Percentiles rank a stretch among this genome's conserved stretches.
These are phyloP conservation scores for Rhopalosiphum nymphaeae DNA, from an alignment of 2,888 invertebrate species.

Conservation along the genomic window DNA sequence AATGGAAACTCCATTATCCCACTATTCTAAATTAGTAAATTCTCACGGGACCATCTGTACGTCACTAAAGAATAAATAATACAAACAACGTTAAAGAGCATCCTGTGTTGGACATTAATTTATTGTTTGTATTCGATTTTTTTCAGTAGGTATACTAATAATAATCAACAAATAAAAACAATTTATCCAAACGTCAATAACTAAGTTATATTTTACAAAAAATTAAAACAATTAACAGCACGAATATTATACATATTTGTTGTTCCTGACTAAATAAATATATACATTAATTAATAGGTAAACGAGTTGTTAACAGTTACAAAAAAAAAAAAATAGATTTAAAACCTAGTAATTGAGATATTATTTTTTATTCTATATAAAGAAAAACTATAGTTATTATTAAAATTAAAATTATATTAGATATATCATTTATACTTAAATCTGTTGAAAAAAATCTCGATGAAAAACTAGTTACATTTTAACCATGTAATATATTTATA, in stretches of 20 bases:
- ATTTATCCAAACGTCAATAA: neutral
- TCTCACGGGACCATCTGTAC: conserved; percentile 36
- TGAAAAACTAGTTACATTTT: neutral
- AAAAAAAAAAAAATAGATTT: neutral
- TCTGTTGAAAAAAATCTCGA: neutral
- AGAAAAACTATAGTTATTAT: neutral
- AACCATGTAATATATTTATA: neutral
- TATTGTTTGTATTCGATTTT: conserved; percentile 10
- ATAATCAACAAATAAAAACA: conserved; percentile 8
- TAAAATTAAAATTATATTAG: neutral
- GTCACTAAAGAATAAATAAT: conserved; percentile 50
- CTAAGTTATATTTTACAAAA: neutral
- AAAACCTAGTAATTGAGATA: neutral
- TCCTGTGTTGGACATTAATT: conserved; percentile 17
- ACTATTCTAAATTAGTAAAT: conserved; percentile 57
- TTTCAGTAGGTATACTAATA: neutral
- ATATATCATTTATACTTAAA: neutral
- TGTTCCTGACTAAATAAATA: neutral
- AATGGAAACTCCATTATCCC: conserved; percentile 41
- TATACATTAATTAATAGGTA: neutral
- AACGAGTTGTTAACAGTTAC: neutral
- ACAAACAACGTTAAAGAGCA: conserved; percentile 49
- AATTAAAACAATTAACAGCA: neutral
- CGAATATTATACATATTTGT: neutral
- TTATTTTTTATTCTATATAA: neutral